These are phyloP conservation scores for Thalassophryne amazonica DNA, from an alignment of 2,797 vertebrate genomes.

Conservation along the genomic window DNA sequence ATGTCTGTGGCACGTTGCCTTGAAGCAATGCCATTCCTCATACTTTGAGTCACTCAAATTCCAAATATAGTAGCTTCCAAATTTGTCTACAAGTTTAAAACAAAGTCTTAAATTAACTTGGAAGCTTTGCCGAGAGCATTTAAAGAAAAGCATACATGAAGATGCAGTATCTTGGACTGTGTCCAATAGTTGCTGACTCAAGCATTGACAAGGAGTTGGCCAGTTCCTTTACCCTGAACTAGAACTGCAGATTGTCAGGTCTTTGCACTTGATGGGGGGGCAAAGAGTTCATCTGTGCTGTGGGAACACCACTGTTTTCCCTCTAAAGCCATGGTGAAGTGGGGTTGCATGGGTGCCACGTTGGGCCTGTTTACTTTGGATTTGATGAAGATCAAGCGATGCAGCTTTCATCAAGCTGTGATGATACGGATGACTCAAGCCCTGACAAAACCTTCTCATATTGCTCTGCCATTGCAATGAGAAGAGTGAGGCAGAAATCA, in stretches of 20 bases:
- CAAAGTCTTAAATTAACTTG: slow-evolving; percentile 33
- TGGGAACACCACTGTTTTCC: slow-evolving; percentile 61
- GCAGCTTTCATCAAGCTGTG: slow-evolving; percentile 35
- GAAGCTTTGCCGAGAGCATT: slow-evolving; percentile 6
- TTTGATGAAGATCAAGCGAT: slow-evolving; percentile 58
- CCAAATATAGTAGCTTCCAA: slow-evolving; percentile 33
- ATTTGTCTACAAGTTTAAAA: slow-evolving; percentile 50
- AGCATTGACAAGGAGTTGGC: slow-evolving; percentile 12
- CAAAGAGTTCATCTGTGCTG: slow-evolving; percentile 48
- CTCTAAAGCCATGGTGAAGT: slow-evolving; percentile 55
- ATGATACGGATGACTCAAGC: slow-evolving; percentile 6
- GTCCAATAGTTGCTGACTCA: slow-evolving; percentile 3
- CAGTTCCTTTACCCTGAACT: slow-evolving; percentile 7
- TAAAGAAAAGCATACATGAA: slow-evolving; percentile 15
- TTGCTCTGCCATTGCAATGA: too few relatives aligned
- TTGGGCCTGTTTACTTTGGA: slow-evolving; percentile 70
- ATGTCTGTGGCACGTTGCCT: slow-evolving; percentile 51
- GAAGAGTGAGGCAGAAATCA: too few relatives aligned
- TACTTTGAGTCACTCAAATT: slow-evolving; percentile 48
- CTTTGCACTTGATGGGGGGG: slow-evolving; percentile 53
- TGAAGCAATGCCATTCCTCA: slow-evolving; percentile 48
- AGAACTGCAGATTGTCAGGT: slow-evolving; percentile 30
- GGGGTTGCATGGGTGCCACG: slow-evolving; percentile 29
- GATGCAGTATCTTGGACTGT: slow-evolving; percentile 3
- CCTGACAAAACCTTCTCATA: too few relatives aligned